Conservation (phyloP, 1,140 invertebrate genomes). For the Teleopsis dalmanni region DNA sequence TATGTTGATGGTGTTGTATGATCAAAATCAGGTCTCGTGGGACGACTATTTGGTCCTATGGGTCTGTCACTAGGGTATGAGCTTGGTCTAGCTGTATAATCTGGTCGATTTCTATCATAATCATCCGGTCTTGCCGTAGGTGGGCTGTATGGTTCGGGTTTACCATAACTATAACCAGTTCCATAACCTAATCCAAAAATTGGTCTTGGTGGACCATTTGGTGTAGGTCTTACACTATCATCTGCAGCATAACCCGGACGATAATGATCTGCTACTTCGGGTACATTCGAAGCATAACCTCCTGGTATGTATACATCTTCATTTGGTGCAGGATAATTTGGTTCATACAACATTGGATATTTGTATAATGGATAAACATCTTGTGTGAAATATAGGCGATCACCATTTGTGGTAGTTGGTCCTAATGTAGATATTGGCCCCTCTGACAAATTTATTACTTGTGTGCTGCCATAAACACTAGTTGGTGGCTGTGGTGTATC, state of each 20-base stretch:
- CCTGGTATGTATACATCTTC: slow-evolving; percentile 34
- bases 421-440: slow-evolving; percentile 5
- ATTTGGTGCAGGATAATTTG: slow-evolving; percentile 40
- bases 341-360: slow-evolving; percentile 39
- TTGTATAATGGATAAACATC: slow-evolving; percentile 41
- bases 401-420: slow-evolving; percentile 19
- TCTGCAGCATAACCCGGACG: slow-evolving; percentile 17
- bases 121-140: slow-evolving; percentile 22
- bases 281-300: slow-evolving; percentile 38
- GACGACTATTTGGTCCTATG: neutral
- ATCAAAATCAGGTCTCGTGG: slow-evolving; percentile 13
- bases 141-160: slow-evolving; percentile 31
- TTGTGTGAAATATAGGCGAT: slow-evolving; percentile 40
- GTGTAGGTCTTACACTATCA: slow-evolving; percentile 7
- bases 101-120: slow-evolving; percentile 16
- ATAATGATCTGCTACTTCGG: slow-evolving; percentile 33
- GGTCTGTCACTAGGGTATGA: slow-evolving; percentile 10
- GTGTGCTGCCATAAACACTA: slow-evolving; percentile 1
- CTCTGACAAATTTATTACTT: neutral
- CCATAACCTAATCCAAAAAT: slow-evolving; percentile 39
- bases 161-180: slow-evolving; percentile 41
- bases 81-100: slow-evolving; percentile 2
- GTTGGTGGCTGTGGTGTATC: slow-evolving; percentile 1
- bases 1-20: slow-evolving; percentile 4
- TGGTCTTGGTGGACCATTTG: slow-evolving; percentile 29